These are phyloP conservation scores for Cherax destructor DNA, from an alignment of 1,140 invertebrate species.

Conservation along the genomic window DNA sequence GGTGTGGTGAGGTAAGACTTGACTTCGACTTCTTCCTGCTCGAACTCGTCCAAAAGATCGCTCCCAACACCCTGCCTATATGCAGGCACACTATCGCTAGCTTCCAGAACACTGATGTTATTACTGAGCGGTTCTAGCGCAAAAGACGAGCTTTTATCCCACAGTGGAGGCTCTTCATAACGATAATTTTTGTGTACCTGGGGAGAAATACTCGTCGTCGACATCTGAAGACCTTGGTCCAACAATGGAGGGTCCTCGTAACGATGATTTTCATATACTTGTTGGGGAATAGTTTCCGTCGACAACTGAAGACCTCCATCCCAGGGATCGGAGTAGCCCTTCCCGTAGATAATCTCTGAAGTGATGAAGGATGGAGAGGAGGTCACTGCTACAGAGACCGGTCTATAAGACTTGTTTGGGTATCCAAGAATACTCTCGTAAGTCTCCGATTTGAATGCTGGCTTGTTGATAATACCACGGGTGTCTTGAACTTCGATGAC, in stretches of 20 bases:
- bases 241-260: background rate
- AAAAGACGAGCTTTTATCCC: background rate
- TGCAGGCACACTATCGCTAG: background rate
- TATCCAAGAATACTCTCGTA: background rate
- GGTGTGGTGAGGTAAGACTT: background rate
- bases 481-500: background rate
- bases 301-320: background rate
- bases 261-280: background rate
- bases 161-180: background rate
- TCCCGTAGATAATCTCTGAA: slow-evolving; percentile 36
- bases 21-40: background rate
- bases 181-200: background rate
- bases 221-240: background rate
- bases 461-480: background rate
- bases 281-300: background rate
- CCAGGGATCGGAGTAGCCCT: slow-evolving; percentile 42
- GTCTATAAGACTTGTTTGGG: background rate
- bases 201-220: background rate
- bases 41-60: background rate
- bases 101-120: background rate
- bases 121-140: background rate
- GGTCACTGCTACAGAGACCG: background rate
- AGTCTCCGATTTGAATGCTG: background rate
- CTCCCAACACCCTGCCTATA: background rate
- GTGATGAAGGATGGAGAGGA: background rate